Conservation (phyloP, 2,888 invertebrate species). For the Zaprionus obscuricornis region DNA sequence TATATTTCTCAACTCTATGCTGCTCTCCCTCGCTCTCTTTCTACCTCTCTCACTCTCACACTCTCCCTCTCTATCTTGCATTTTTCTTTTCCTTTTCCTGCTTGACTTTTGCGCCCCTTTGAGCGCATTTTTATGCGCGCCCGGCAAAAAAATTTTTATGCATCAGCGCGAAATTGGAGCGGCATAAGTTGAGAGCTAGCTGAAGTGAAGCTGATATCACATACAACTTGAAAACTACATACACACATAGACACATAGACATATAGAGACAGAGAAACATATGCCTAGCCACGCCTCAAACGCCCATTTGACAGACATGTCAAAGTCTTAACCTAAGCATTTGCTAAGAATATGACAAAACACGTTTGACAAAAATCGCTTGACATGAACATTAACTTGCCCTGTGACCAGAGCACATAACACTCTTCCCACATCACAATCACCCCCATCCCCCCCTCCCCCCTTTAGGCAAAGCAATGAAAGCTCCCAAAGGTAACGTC, state of each 20-base stretch:
- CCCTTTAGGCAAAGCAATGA: too few relatives aligned
- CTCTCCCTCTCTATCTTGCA: too few relatives aligned
- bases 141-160: conserved; percentile 69
- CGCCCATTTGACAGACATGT: too few relatives aligned
- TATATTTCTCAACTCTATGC: conserved; percentile 12
- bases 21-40: too few relatives aligned
- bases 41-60: conserved; percentile 5
- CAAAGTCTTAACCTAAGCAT: too few relatives aligned
- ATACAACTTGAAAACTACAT: too few relatives aligned
- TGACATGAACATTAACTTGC: conserved; percentile 65
- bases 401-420: conserved; percentile 51
- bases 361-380: conserved; percentile 44
- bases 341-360: conserved; percentile 58
- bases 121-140: conserved; percentile 73
- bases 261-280: too few relatives aligned
- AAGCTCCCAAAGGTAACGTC: conserved; percentile 66
- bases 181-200: conserved; percentile 71
- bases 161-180: conserved; percentile 78
- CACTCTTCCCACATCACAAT: too few relatives aligned
- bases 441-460: too few relatives aligned
- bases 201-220: conserved; percentile 58
- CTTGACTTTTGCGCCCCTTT: conserved; percentile 61
- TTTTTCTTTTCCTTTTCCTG: conserved; percentile 48
- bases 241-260: conserved; percentile 4
- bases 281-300: too few relatives aligned